phyloP scores from a whole-genome alignment of 2,113 vertebrate species.

The Lampris megalopsis region DNA sequence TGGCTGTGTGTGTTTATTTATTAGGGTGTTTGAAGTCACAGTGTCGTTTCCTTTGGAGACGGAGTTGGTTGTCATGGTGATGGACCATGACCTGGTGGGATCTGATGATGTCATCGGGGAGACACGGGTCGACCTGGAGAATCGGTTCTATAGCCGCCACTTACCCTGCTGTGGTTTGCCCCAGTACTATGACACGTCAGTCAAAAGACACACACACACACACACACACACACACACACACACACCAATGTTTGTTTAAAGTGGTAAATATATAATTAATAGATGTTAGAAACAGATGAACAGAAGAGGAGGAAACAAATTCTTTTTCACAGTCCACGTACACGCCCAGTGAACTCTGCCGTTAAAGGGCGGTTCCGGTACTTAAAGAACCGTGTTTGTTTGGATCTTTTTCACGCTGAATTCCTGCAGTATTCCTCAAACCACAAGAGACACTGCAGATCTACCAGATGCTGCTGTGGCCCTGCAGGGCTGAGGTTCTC shows the following conservation, averaged over 20 bases:
- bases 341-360: no score
- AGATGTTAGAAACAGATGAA: no score
- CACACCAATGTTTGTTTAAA: neutral
- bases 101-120: constrained; percentile 92
- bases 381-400: no score
- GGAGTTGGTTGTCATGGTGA: constrained; percentile 86
- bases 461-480: no score
- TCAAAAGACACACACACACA: constrained; percentile 36
- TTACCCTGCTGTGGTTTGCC: constrained; percentile 89
- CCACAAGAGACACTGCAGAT: no score
- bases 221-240: constrained; percentile 6
- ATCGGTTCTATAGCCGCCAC: constrained; percentile 93
- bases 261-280: neutral
- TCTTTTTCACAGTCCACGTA: no score
- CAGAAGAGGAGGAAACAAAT: no score
- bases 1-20: neutral
- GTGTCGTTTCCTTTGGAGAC: constrained; percentile 91
- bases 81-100: constrained; percentile 92
- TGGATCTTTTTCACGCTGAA: no score
- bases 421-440: no score
- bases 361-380: no score
- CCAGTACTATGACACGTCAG: constrained; percentile 88
- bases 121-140: constrained; percentile 92
- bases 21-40: constrained; percentile 91
- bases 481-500: no score